Conservation (phyloP, 2,113 vertebrate genomes). For the Dipodomys merriami region DNA sequence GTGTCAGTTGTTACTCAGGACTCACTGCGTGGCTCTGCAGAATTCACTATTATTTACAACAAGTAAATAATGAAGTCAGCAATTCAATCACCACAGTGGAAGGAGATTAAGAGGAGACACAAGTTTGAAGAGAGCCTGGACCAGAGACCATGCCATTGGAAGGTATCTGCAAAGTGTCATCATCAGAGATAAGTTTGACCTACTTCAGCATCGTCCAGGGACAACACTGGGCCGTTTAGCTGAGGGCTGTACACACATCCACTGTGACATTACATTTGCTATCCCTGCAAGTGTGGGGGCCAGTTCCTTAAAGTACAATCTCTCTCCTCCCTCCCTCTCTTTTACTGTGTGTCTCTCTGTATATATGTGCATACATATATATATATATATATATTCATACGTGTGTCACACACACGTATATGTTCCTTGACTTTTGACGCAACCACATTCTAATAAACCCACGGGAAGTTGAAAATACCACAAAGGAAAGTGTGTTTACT, state of each 20-base stretch:
- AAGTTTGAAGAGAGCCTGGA: neutral
- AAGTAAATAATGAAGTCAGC: neutral
- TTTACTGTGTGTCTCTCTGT: too few relatives aligned
- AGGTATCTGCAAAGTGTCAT: neutral
- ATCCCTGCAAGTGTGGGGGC: neutral
- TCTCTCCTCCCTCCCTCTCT: neutral
- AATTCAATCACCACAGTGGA: neutral
- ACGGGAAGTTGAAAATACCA: neutral
- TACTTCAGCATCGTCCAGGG: neutral
- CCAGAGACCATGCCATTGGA: fast-evolving
- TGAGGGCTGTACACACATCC: neutral
- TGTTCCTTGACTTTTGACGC: neutral
- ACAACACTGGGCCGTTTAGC: neutral
- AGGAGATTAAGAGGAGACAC: neutral
- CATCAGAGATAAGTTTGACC: neutral
- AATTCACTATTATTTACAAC: neutral
- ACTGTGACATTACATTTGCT: neutral
- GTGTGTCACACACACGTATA: neutral
- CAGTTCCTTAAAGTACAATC: neutral
- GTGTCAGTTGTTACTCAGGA: too few relatives aligned
- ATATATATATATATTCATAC: too few relatives aligned
- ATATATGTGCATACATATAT: neutral
- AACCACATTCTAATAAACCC: neutral
- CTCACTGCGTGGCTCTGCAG: neutral
- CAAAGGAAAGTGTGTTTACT: neutral